Evolutionary conservation across 2,888 invertebrate species (phyloP), one percentile per base, ranked within the genome.

Genomic region (Plagodis pulveraria): DNA sequence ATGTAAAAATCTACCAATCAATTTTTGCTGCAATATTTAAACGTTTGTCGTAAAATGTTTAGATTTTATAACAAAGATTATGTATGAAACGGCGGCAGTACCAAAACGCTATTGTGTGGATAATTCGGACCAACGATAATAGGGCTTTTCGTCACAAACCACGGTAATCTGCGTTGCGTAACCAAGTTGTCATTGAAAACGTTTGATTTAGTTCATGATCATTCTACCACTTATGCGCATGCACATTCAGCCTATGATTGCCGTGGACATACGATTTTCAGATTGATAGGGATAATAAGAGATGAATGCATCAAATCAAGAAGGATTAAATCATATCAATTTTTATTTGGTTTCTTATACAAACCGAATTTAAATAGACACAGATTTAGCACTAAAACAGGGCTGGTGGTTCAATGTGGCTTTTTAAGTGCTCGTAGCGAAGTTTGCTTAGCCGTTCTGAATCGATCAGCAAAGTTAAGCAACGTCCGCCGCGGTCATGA

Each of bases 81-180:
- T 56, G 56, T 53, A 58, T 57, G 56, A 58, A 59, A 49, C 53
- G 62, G 58, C 55, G 50, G 53, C 53, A 65, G 58, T 62, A 47
- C 49, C 51, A 53, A 60, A 67, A 59, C 54, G 51, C 58, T 59
- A 65, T 73, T 72, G 75, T 75, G 69, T 69, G 62, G 71, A 70
- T 74, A 73, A 76, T 76, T 78, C 71, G 62, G 69, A 72, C 75
- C 79, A 77, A 75, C 79, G 80, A 78, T 76, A 61, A 61, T 56
- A 53, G 56, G 56, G 77, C 73, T 79, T 82, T 83, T 80, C 74
- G 78, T 79, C 75, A 84, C 84, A 88, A 88, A 82, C 73, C 74
- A 55, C 67, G 71, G 78, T 77, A 80, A 83, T 85, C 82, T 78
- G 70, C 71, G 79, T 87, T 83, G 83, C 80, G 87, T 86, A 84